Conservation (phyloP, 2,113 vertebrate species). For the Etheostoma cragini region DNA sequence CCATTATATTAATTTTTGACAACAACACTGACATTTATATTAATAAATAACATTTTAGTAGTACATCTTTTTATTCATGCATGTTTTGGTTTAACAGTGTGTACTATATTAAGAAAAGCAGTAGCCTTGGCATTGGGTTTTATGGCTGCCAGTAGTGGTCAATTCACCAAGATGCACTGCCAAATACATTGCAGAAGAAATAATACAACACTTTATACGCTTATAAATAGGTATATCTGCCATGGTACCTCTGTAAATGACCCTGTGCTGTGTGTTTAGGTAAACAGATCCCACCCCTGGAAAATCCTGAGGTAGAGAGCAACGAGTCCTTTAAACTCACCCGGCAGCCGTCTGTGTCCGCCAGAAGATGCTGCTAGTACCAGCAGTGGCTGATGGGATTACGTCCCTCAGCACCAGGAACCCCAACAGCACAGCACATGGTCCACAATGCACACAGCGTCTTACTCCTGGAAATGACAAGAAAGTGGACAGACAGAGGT, state of each 20-base stretch:
- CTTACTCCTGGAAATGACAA: constrained; percentile 27
- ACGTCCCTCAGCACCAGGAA: constrained; percentile 14
- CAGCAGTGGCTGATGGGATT: constrained; percentile 4
- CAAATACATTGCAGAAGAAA: background rate
- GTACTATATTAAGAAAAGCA: background rate
- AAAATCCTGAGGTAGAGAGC: constrained; percentile 89
- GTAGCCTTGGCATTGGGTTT: background rate
- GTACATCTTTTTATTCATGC: background rate
- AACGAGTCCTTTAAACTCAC: constrained; percentile 91
- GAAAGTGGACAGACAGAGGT: constrained; percentile 50
- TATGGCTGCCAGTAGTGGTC: background rate
- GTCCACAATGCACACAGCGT: constrained; percentile 52
- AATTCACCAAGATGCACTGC: background rate
- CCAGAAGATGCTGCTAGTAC: constrained; percentile 92
- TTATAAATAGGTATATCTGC: background rate
- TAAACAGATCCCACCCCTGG: constrained; percentile 94
- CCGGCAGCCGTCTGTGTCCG: constrained; percentile 78
- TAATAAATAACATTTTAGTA: background rate
- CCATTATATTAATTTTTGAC: background rate
- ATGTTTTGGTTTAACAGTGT: background rate
- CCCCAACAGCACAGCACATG: constrained; percentile 23
- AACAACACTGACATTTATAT: background rate
- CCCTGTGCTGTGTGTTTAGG: constrained; percentile 81
- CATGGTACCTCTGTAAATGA: constrained; percentile 29
- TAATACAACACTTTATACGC: background rate